Percentiles rank a stretch among this genome's conserved stretches.
Conservation (phyloP, 2,888 invertebrate genomes). For the Drosophila picticornis region DNA sequence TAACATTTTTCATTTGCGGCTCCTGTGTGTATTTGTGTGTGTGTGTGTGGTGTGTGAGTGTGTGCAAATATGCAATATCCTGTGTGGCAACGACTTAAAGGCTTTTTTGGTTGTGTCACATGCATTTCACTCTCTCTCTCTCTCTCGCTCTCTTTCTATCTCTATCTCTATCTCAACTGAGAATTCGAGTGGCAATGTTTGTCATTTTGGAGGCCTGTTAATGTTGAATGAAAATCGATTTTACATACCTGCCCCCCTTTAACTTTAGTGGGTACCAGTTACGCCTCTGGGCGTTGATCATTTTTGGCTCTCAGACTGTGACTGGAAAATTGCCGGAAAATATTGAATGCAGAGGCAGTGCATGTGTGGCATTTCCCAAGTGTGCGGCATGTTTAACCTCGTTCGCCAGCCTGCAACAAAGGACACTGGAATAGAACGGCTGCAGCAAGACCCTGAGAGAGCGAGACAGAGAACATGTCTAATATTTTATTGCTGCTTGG, state of each 20-base stretch:
- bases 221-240: constrained; percentile 80
- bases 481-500: constrained; percentile 76
- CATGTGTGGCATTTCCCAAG: constrained; percentile 57
- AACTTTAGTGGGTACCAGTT: background rate
- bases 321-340: constrained; percentile 73
- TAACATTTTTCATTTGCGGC: constrained; percentile 71
- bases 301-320: constrained; percentile 38
- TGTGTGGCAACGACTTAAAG: constrained; percentile 63
- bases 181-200: constrained; percentile 74
- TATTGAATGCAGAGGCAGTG: constrained; percentile 64
- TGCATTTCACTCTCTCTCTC: constrained; percentile 9
- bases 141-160: background rate
- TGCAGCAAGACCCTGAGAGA: constrained; percentile 11
- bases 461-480: constrained; percentile 66
- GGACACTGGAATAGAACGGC: constrained; percentile 33
- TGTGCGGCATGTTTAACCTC: constrained; percentile 77
- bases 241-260: constrained; percentile 47
- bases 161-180: constrained; percentile 40
- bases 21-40: constrained; percentile 7
- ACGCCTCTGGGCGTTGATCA: constrained; percentile 43
- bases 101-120: constrained; percentile 38
- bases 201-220: constrained; percentile 81
- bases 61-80: constrained; percentile 79
- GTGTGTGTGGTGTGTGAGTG: background rate
- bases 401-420: constrained; percentile 56